A percentile compares a stretch with the other conserved stretches of the same genome.
These are phyloP conservation scores for Tyrannus savana DNA, from an alignment of 2,113 vertebrate genomes.

Conservation along the genomic window DNA sequence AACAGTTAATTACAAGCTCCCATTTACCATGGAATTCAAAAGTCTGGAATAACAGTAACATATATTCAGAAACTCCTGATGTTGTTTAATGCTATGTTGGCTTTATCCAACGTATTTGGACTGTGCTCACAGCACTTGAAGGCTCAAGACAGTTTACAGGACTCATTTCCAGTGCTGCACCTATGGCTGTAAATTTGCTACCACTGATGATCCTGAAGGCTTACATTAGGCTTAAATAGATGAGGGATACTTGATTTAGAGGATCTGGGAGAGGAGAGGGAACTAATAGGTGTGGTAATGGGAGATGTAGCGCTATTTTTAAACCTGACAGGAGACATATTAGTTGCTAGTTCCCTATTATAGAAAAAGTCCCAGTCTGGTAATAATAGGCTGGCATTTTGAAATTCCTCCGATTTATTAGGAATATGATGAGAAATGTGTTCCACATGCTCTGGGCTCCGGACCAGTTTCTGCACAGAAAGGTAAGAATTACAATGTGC, in stretches of 20 bases:
- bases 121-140: not conserved
- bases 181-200: not conserved
- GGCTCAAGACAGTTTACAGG: not conserved
- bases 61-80: not conserved
- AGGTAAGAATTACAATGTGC: not conserved
- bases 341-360: slow-evolving; percentile 74
- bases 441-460: not conserved
- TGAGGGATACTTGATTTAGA: slow-evolving; percentile 64
- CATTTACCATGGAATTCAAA: slow-evolving; percentile 16
- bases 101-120: not conserved
- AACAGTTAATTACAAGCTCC: slow-evolving; percentile 45
- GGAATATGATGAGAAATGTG: slow-evolving; percentile 35
- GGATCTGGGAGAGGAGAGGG: slow-evolving; percentile 33
- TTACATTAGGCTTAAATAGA: slow-evolving; percentile 51
- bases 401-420: slow-evolving; percentile 59
- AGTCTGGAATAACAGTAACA: not conserved
- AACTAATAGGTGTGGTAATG: slow-evolving; percentile 71
- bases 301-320: slow-evolving; percentile 72
- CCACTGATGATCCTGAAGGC: not conserved
- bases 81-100: not conserved
- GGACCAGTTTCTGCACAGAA: not conserved
- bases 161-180: not conserved
- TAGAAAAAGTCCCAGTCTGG: slow-evolving; percentile 67
- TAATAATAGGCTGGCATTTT: slow-evolving; percentile 68
- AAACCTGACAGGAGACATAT: slow-evolving; percentile 74